A percentile compares a stretch with the other conserved stretches of the same genome.
Evolutionary conservation across 2,113 vertebrate species (phyloP).

Genomic region (Telmatochromis sp.): DNA sequence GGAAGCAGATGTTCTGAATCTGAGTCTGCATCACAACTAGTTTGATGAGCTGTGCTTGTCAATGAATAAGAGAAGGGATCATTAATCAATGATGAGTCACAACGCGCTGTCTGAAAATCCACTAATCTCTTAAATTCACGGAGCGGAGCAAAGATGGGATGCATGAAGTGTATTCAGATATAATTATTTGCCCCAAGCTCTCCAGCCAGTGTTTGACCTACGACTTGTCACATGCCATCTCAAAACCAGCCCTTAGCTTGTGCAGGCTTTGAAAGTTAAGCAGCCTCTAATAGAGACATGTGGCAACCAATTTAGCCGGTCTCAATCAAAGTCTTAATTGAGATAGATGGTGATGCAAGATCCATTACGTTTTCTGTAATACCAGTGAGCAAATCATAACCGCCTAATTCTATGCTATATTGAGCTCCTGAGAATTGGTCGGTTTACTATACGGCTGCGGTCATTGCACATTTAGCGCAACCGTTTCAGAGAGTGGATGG

Average conservation of each 20-base stretch:
- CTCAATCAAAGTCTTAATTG: conserved; percentile 52
- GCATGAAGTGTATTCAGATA: conserved; percentile 35
- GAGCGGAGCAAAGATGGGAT: conserved; percentile 6
- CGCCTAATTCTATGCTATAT: conserved; percentile 23
- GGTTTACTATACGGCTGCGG: conserved; percentile 7
- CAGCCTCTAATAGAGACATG: conserved; percentile 32
- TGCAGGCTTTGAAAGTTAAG: conserved; percentile 25
- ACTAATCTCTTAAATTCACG: conserved; percentile 25
- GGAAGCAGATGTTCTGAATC: not conserved
- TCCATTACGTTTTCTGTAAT: conserved; percentile 50
- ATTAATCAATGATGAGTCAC: conserved; percentile 29
- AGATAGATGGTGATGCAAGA: conserved; percentile 62
- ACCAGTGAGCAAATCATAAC: conserved; percentile 38
- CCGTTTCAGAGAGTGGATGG: not conserved
- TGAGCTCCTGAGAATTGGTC: not conserved
- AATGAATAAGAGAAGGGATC: not conserved
- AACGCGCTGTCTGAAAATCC: conserved; percentile 6
- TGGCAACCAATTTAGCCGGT: conserved; percentile 40
- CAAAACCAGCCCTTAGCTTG: conserved; percentile 1
- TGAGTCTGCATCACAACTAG: conserved; percentile 11
- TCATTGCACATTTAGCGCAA: conserved; percentile 19
- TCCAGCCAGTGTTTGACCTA: conserved; percentile 33
- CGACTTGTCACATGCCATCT: conserved; percentile 42
- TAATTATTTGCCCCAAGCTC: conserved; percentile 27
- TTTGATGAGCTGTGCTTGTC: conserved; percentile 4